Percentiles rank a stretch among this genome's conserved stretches.
phyloP scores from a whole-genome alignment of 2,113 vertebrate species.

The Tringa solitaria region DNA sequence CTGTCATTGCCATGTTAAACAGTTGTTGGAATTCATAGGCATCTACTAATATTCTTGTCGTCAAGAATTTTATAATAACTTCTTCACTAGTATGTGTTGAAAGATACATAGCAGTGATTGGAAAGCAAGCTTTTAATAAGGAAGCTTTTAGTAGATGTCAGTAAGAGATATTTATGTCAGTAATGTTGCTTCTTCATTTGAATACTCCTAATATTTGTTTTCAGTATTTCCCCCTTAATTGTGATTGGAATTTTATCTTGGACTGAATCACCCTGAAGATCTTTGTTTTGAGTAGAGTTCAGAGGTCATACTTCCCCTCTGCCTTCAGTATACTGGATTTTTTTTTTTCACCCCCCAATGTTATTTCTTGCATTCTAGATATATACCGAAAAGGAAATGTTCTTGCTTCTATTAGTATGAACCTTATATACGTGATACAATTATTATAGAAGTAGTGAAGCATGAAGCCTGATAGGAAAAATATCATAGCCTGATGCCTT shows the following conservation, averaged over 20 bases:
- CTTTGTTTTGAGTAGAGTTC: background rate
- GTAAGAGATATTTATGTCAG: background rate
- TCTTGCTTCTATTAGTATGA: background rate
- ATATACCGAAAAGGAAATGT: background rate
- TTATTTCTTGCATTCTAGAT: background rate
- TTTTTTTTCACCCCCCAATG: fast-evolving
- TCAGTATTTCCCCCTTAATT: background rate
- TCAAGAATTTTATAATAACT: background rate
- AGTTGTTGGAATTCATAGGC: background rate
- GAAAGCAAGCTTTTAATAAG: background rate
- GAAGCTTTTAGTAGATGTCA: background rate
- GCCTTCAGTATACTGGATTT: background rate
- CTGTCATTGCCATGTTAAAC: background rate
- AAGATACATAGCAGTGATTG: background rate
- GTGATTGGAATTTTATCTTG: background rate
- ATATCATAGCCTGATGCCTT: background rate
- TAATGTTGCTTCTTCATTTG: background rate
- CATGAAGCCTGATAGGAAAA: background rate
- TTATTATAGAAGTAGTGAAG: background rate
- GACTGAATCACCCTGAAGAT: background rate
- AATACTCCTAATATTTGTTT: background rate
- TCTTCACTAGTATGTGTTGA: background rate
- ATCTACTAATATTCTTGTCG: background rate
- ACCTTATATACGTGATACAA: background rate
- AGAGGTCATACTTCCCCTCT: background rate